Percentiles rank a stretch among this genome's conserved stretches.
Evolutionary conservation across 2,113 vertebrate genomes (phyloP).

Genomic region (Climacteris rufus): DNA sequence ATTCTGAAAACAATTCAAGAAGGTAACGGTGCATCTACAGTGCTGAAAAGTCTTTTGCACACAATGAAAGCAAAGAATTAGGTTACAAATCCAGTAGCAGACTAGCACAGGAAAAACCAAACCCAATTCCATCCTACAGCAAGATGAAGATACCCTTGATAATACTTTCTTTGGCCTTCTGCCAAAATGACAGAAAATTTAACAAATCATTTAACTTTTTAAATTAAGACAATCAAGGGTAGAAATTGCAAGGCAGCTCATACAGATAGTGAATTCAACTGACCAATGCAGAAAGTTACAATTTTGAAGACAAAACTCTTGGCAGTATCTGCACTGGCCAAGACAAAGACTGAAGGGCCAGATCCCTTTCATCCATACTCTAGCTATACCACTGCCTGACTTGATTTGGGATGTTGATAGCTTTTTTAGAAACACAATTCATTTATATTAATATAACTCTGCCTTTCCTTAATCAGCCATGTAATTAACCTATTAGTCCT

Average conservation of each 20-base stretch:
- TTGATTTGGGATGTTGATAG: background rate
- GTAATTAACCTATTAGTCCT: background rate
- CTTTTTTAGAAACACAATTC: background rate
- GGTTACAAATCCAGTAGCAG: background rate
- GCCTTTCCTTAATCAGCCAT: background rate
- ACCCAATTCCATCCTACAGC: background rate
- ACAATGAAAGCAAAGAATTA: background rate
- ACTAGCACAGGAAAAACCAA: background rate
- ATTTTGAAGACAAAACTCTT: background rate
- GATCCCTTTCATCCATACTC: background rate
- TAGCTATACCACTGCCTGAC: background rate
- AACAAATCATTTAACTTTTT: background rate
- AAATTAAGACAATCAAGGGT: background rate
- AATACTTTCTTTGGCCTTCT: background rate
- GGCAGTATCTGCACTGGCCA: background rate
- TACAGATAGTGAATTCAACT: background rate
- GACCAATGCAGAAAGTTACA: background rate
- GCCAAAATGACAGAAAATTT: background rate
- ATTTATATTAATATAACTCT: background rate
- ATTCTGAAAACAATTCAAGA: background rate
- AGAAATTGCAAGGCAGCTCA: background rate
- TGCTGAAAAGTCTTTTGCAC: background rate
- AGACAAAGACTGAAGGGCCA: background rate
- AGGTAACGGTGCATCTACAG: background rate
- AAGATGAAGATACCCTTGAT: background rate